A percentile compares a stretch with the other conserved stretches of the same genome.
These are phyloP conservation scores for Hyppa rectilinea DNA, from an alignment of 2,888 invertebrate genomes.

Conservation along the genomic window DNA sequence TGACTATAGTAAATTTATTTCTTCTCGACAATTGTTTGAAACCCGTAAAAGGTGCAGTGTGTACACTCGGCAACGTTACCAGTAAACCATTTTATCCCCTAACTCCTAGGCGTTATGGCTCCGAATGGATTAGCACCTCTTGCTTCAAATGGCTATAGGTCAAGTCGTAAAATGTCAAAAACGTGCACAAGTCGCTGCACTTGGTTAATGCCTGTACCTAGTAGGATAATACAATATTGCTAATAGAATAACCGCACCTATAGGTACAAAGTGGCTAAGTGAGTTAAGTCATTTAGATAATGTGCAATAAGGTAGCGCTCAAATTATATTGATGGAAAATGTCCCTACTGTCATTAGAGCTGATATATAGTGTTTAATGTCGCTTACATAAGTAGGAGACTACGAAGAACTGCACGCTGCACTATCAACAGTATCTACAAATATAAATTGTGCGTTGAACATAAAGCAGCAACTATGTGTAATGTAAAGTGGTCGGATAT, in stretches of 20 bases:
- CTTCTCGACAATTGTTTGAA: conserved; percentile 48
- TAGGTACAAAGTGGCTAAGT: conserved; percentile 3
- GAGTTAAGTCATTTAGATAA: conserved; percentile 29
- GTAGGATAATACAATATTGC: conserved; percentile 43
- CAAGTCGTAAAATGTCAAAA: conserved; percentile 66
- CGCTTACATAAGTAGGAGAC: neutral
- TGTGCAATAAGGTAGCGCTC: conserved; percentile 1
- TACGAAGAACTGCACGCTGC: neutral
- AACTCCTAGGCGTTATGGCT: conserved; percentile 34
- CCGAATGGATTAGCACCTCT: conserved; percentile 34
- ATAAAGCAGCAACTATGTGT: conserved; percentile 3
- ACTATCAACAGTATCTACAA: conserved; percentile 1
- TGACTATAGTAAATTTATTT: conserved; percentile 53
- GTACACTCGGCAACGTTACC: conserved; percentile 12
- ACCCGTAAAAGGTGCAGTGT: conserved; percentile 42
- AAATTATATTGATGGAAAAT: conserved; percentile 8
- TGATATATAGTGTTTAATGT: neutral
- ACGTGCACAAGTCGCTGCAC: conserved; percentile 54
- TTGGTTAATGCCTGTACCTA: conserved; percentile 28
- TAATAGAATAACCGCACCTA: conserved; percentile 28
- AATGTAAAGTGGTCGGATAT: conserved; percentile 22
- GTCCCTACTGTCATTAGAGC: neutral
- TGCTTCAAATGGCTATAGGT: conserved; percentile 53
- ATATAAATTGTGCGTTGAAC: conserved; percentile 19
- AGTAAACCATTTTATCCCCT: conserved; percentile 28